Base-by-base conservation (phyloP, 2,797 vertebrate genomes). In the Antrozous pallidus region DNA sequence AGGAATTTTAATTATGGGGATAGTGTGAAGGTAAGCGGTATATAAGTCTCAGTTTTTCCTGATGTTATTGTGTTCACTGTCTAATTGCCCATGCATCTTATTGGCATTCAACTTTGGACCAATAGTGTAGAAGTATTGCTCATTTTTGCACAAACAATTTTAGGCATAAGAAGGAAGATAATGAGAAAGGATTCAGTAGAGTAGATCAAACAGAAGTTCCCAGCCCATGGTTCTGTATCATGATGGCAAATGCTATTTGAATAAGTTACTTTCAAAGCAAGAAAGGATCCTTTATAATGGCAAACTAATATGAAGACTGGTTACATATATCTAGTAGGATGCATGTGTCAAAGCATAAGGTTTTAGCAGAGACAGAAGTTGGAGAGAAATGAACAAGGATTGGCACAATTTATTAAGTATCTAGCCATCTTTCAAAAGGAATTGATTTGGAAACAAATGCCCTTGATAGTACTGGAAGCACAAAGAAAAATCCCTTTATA, bases 381-480 rank as follows among this genome's bases (percentile, higher is more conserved):
- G 33, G n/a, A 95, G 20, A 73, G 45, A 86, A 94, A 69, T 92
- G 89, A 87, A 84, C 77, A 85, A 92, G 13, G 22, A 81, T 42
- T 89, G 79, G n/a, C 17, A 86, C 70, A n/a, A 51, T 87, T 88
- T 95, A 67, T 94, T 93, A 94, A 91, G 36, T 58, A 74, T 31
- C 28, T 93, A 91, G 94, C 65, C 33, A 79, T 63, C 33, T 93
- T 95, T 94, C 80, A 81, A 79, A 92, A 91, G 38, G 2, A 94
- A 88, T 42, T 24, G 13, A 91, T 63, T 49, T 88, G 75, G 54
- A 93, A 77, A 47, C 8, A 94, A 82, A 74, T 91, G 51, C 5
- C 2, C 58, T 87, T 61, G 75, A 42, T 13, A n/a, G 8, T 45
- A 58, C 33, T 85, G 42, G 22, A 74, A 90, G 20, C 65, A 73